phyloP scores from a whole-genome alignment of 1,140 invertebrate genomes.

The Aphelinus certus region DNA sequence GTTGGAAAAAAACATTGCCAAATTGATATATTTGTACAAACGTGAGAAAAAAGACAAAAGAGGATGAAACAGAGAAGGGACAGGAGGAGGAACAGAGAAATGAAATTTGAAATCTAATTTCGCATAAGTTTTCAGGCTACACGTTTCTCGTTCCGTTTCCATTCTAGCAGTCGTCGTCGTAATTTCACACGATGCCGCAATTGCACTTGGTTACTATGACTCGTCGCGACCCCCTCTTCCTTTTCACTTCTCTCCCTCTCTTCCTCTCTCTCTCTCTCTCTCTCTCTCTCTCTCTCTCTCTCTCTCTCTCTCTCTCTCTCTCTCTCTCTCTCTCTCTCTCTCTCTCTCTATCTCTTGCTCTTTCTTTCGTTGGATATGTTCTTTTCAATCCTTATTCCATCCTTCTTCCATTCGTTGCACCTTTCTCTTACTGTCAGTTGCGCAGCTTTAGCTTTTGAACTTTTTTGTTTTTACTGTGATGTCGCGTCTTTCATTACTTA shows the following conservation, averaged over 20 bases:
- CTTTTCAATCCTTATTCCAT: constrained; percentile 16
- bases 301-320: neutral
- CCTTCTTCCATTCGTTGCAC: neutral
- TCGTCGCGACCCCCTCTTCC: neutral
- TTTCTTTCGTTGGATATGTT: neutral
- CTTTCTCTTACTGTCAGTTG: neutral
- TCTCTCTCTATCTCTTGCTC: neutral
- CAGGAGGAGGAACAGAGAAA: too few relatives aligned
- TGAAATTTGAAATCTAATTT: constrained; percentile 60
- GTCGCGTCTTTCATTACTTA: constrained; percentile 19
- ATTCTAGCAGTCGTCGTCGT: constrained; percentile 28
- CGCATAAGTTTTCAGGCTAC: constrained; percentile 53
- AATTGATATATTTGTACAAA: too few relatives aligned
- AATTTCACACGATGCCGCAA: constrained; percentile 47
- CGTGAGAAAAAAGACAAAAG: too few relatives aligned
- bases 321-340: constrained; percentile 9
- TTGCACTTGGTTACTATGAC: constrained; percentile 36
- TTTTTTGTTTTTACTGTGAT: constrained; percentile 13
- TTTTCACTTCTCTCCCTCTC: constrained; percentile 8
- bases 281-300: neutral
- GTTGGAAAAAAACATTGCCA: too few relatives aligned
- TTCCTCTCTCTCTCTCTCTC: neutral
- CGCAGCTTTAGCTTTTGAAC: neutral
- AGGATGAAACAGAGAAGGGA: too few relatives aligned
- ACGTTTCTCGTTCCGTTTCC: constrained; percentile 25